phyloP scores from a whole-genome alignment of 2,888 invertebrate genomes.

The Melanotus villosus region DNA sequence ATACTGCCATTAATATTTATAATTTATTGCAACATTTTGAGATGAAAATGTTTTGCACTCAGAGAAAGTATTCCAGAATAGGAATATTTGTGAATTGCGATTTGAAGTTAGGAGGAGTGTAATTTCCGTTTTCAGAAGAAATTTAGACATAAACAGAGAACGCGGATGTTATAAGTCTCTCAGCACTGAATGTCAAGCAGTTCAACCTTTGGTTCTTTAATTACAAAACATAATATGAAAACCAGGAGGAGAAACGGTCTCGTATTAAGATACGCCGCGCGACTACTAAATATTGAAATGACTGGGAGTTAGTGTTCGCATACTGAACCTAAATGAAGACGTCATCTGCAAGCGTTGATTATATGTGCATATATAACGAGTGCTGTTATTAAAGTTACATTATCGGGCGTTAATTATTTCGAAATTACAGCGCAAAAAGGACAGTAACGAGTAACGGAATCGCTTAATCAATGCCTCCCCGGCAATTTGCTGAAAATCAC shows the following conservation, averaged over 20 bases:
- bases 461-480: constrained; percentile 25
- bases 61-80: no score
- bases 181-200: constrained; percentile 18
- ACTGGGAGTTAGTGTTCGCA: constrained; percentile 27
- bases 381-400: constrained; percentile 44
- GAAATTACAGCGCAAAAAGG: constrained; percentile 35
- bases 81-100: neutral
- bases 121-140: neutral
- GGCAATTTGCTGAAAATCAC: constrained; percentile 33
- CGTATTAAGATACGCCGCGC: constrained; percentile 33
- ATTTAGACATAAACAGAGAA: neutral
- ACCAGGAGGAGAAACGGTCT: constrained; percentile 24
- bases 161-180: constrained; percentile 9
- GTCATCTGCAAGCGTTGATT: constrained; percentile 45
- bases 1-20: no score
- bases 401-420: constrained; percentile 42
- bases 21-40: no score
- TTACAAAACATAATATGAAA: constrained; percentile 33
- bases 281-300: constrained; percentile 39
- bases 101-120: neutral
- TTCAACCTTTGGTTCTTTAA: constrained; percentile 27
- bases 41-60: no score
- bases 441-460: constrained; percentile 18
- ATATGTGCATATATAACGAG: constrained; percentile 41
- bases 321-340: constrained; percentile 42